phyloP scores from a whole-genome alignment of 2,888 invertebrate species.

The Octodonta nipae region DNA sequence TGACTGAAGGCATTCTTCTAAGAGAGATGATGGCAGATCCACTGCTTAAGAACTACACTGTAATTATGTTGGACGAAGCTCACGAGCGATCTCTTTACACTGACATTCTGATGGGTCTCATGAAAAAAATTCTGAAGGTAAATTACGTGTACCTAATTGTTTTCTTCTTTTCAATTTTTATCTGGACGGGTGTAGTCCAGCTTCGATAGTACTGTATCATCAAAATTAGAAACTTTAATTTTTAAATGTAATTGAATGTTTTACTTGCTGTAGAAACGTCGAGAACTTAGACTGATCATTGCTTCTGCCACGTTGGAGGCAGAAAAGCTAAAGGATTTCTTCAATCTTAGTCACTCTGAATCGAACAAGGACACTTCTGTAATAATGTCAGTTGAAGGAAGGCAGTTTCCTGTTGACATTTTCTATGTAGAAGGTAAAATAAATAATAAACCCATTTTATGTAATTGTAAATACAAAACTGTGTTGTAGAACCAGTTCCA shows the following conservation, averaged over 20 bases:
- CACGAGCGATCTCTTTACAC: slow-evolving; percentile 89
- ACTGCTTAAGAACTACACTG: slow-evolving; percentile 72
- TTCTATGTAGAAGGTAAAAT: slow-evolving; percentile 59
- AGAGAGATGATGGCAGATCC: slow-evolving; percentile 94
- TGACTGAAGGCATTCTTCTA: slow-evolving; percentile 91
- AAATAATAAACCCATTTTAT: background rate
- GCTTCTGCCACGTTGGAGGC: slow-evolving; percentile 95
- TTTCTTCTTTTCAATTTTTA: no score
- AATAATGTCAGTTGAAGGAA: slow-evolving; percentile 77
- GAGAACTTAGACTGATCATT: slow-evolving; percentile 69
- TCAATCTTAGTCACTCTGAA: slow-evolving; percentile 42
- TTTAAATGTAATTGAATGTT: slow-evolving; percentile 2
- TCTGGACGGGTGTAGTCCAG: no score
- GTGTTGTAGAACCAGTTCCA: slow-evolving; percentile 62
- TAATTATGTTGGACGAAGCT: slow-evolving; percentile 85
- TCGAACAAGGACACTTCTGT: slow-evolving; percentile 53
- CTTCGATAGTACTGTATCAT: no score
- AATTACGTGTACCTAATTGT: no score
- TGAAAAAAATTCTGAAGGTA: slow-evolving; percentile 81
- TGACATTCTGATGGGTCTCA: slow-evolving; percentile 82
- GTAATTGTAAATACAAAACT: slow-evolving; percentile 2
- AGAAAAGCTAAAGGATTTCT: slow-evolving; percentile 66
- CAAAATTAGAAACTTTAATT: no score
- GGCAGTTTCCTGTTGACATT: slow-evolving; percentile 75
- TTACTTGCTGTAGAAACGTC: slow-evolving; percentile 36